Base-by-base conservation (phyloP, 2,888 invertebrate species). In the Piscicola geometra region DNA sequence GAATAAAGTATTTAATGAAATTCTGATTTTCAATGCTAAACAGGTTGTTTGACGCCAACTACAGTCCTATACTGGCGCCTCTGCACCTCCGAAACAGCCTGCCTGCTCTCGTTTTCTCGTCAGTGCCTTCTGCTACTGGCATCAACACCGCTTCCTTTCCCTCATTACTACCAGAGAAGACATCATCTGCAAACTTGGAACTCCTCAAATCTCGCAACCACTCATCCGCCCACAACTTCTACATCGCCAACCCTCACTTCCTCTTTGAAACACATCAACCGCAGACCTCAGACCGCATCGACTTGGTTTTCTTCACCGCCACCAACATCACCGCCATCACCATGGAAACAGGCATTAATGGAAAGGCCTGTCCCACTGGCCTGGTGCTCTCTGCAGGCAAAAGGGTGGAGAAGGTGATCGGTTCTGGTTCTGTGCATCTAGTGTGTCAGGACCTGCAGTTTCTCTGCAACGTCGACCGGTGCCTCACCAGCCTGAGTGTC, bases 61-160 rank as follows among this genome's bases (percentile, higher is more conserved):
- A 3, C 21, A 25, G n/a, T 5, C 3, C 25, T 18, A 9, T 15
- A 5, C 60, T 5, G 9, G 15, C 5, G 60, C 5, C 60, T 5
- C 3, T 3, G 25, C 60, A 3, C 60, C 21, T 5, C 21, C n/a
- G 3, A 21, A 56, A 56, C 25, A 3, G 5, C 25, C n/a, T 56
- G n/a, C 60, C 60, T 25, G 60, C 60, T 25, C 21, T 56, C 60
- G 25, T 56, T 21, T 56, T 56, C 60, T 56, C 60, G 5, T 56
- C 60, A 18, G 9, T 56, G 3, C 60, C 60, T 21, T n/a, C 5
- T 5, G 3, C 5, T 56, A 25, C n/a, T n/a, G n/a, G n/a, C n/a
- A n/a, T n/a, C n/a, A n/a, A n/a, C n/a, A n/a, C n/a, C n/a, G n/a
- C n/a, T n/a, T n/a, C n/a, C n/a, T n/a, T n/a, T n/a, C n/a, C n/a